Evolutionary conservation across 2,797 vertebrate genomes (phyloP), one percentile per base, ranked within the genome.

Genomic region (Falco berigora): DNA sequence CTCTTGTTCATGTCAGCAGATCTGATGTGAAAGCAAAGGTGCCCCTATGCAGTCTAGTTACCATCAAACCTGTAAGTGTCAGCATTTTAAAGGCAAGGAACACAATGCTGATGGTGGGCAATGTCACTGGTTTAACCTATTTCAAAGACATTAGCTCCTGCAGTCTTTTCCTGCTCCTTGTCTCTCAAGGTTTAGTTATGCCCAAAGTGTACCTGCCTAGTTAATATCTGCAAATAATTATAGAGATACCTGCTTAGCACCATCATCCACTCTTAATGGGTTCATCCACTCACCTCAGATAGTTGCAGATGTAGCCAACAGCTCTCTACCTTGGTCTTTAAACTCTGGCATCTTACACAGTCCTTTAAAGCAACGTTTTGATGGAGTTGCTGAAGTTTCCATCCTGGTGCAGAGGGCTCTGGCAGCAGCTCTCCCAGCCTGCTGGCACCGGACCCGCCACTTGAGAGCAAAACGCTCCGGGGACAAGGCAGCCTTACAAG

Each of bases 21-120:
- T 98, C 97, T 96, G 95, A 94, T 97, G 97, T 96, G 96, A 97
- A 96, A 98, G 96, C 97, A 96, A 98, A 98, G 98, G 98, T 98
- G 98, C 96, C 97, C 96, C 94, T 59, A 56, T 22, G 78, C 90
- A 79, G 96, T 72, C 97, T 81, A 91, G 94, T 97, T 97, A 88
- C 96, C 95, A 69, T 95, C 94, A 94, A 94, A 97, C 68, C 88
- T 62, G 49, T 90, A 28, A 93, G 87, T 91, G 92, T 98, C 92
- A 98, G 97, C 97, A 97, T 12, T 97, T 69, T 64, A 61, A 84
- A 96, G 93, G 89, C 96, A 82, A 90, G 90, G 90, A 94, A 15
- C 92, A 92, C 92, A 96, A 86, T 89, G 89, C 88, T 86, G 96
- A 88, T 96, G 96, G 93, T 91, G 92, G 95, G 95, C 97, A 98